Percentiles rank a stretch among this genome's conserved stretches.
phyloP scores from a whole-genome alignment of 2,797 vertebrate species.

The Muscicapa comitata region DNA sequence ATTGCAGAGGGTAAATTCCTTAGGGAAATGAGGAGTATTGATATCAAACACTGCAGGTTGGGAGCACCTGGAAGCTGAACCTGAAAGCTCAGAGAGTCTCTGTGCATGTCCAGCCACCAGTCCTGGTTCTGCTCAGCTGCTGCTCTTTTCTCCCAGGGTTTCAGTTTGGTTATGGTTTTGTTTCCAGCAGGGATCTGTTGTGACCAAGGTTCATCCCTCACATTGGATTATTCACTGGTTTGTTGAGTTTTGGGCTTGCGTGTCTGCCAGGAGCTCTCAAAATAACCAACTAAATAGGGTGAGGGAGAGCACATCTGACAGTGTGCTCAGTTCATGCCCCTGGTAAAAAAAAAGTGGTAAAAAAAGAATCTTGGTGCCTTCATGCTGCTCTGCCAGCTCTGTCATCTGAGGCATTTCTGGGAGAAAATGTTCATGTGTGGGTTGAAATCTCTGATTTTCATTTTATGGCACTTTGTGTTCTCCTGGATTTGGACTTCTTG shows the following conservation, averaged over 20 bases:
- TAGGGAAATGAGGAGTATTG: not conserved
- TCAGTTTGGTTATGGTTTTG: not conserved
- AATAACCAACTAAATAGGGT: not conserved
- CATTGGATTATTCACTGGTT: not conserved
- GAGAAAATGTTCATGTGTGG: not conserved
- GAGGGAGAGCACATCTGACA: not conserved
- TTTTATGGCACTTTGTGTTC: accelerated
- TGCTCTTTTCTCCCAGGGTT: not conserved
- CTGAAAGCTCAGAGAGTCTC: not conserved
- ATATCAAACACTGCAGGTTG: not conserved
- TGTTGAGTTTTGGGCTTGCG: not conserved
- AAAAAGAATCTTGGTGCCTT: not conserved
- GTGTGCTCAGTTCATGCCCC: not conserved
- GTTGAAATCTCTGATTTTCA: not conserved
- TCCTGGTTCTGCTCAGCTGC: not conserved
- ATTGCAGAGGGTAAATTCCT: not conserved
- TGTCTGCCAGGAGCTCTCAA: not conserved
- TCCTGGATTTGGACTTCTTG: not conserved
- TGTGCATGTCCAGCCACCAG: not conserved
- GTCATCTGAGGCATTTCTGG: not conserved
- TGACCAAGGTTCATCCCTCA: not conserved
- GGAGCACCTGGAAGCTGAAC: not conserved
- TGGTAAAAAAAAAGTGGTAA: not conserved
- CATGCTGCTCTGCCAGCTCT: not conserved
- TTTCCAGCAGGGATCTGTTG: not conserved